These are phyloP conservation scores for Columba livia DNA, from an alignment of 2,113 vertebrate genomes.

Conservation along the genomic window DNA sequence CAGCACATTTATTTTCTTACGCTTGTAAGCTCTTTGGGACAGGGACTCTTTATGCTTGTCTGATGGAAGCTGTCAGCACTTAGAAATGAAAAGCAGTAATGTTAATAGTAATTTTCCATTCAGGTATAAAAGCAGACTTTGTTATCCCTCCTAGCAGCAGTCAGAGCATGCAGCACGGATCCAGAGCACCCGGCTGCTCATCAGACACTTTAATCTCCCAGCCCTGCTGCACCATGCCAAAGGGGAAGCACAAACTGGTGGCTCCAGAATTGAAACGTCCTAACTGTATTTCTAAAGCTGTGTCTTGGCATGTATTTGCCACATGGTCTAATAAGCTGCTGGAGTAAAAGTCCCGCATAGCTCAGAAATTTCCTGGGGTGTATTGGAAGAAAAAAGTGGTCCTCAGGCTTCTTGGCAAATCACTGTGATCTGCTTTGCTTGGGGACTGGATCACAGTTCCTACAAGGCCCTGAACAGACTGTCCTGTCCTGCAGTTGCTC, in stretches of 20 bases:
- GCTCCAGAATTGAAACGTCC: neutral
- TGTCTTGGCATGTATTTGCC: neutral
- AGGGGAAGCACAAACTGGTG: neutral
- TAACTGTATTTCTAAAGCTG: neutral
- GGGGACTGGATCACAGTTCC: neutral
- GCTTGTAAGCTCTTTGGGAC: constrained; percentile 11
- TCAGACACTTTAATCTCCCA: neutral
- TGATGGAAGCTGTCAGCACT: neutral
- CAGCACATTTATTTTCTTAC: neutral
- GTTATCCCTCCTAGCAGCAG: constrained; percentile 46
- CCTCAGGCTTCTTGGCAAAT: neutral
- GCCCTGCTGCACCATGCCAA: neutral
- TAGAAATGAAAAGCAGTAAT: neutral
- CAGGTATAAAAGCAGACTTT: constrained; percentile 41
- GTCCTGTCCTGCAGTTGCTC: neutral
- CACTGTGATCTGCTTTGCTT: neutral
- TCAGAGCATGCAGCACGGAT: neutral
- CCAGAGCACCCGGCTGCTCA: neutral
- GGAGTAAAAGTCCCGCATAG: neutral
- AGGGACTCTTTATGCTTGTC: neutral
- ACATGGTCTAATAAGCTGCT: neutral
- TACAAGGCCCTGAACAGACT: neutral
- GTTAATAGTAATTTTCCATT: constrained; percentile 22
- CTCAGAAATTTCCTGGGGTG: neutral
- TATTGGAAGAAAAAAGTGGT: neutral